phyloP scores from a whole-genome alignment of 2,113 vertebrate genomes.

The Varanus komodoensis region DNA sequence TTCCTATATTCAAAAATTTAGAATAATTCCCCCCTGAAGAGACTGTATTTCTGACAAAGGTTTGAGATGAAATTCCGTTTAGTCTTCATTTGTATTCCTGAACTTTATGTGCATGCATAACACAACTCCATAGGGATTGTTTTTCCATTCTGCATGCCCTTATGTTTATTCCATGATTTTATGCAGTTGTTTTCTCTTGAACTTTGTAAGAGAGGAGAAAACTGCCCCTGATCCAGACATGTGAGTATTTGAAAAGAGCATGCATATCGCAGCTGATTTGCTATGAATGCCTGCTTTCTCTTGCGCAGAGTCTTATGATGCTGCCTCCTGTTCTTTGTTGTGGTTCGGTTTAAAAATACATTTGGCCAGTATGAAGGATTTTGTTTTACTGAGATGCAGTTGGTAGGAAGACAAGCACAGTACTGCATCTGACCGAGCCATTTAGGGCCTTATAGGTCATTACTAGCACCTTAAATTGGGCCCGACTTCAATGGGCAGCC shows the following conservation, averaged over 20 bases:
- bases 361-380: no score
- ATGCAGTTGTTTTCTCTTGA: not conserved
- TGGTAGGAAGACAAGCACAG: not conserved
- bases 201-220: conserved; percentile 35
- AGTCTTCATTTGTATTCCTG: conserved; percentile 55
- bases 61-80: conserved; percentile 21
- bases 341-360: not conserved
- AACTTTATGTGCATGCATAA: conserved; percentile 49
- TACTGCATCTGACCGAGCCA: not conserved
- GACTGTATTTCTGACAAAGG: conserved; percentile 30
- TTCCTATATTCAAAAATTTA: conserved; percentile 10
- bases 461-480: no score
- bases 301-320: not conserved
- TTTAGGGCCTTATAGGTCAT: no score
- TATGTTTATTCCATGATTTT: conserved; percentile 30
- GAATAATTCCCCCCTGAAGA: not conserved
- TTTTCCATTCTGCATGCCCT: conserved; percentile 31
- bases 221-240: not conserved
- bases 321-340: not conserved
- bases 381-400: not conserved
- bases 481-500: no score
- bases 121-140: conserved; percentile 11
- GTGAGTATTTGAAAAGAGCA: not conserved
- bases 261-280: not conserved
- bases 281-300: not conserved